These are phyloP conservation scores for Lethenteron camtschaticum DNA, from an alignment of 2,113 vertebrate genomes.

Conservation along the genomic window DNA sequence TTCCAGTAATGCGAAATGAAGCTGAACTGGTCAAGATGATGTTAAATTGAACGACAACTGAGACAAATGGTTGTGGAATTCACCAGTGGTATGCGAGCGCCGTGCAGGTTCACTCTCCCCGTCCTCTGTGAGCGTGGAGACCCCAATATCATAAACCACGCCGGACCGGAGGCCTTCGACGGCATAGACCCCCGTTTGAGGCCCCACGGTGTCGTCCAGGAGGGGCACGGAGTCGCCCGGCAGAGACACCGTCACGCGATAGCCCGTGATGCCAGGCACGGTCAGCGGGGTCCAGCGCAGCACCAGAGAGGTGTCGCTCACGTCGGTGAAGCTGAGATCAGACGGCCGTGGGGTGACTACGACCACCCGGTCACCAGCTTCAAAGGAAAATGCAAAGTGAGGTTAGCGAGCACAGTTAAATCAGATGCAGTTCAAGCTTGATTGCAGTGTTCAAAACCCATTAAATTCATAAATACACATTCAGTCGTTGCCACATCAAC, in stretches of 20 bases:
- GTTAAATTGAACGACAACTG: no score
- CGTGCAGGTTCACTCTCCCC: constrained; percentile 73
- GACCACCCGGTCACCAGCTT: no score
- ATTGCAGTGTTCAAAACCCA: no score
- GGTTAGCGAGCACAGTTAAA: no score
- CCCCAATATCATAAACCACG: constrained; percentile 87
- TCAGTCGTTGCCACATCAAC: no score
- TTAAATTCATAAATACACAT: no score
- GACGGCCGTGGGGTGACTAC: background rate
- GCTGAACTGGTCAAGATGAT: no score
- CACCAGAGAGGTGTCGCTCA: constrained; percentile 75
- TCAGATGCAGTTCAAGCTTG: no score
- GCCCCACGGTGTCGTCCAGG: constrained; percentile 68
- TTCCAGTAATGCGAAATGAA: no score
- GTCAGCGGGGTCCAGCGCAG: constrained; percentile 85
- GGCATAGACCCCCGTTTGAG: constrained; percentile 59
- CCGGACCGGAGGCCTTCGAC: constrained; percentile 81
- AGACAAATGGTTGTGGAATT: constrained; percentile 16
- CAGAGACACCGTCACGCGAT: constrained; percentile 72
- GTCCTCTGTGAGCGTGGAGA: constrained; percentile 70
- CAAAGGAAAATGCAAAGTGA: no score
- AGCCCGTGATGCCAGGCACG: constrained; percentile 61
- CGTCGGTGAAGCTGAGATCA: constrained; percentile 20
- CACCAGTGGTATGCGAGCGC: constrained; percentile 83
- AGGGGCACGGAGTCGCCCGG: constrained; percentile 77